These are phyloP conservation scores for Drosophila rellima DNA, from an alignment of 2,888 invertebrate genomes.

Conservation along the genomic window DNA sequence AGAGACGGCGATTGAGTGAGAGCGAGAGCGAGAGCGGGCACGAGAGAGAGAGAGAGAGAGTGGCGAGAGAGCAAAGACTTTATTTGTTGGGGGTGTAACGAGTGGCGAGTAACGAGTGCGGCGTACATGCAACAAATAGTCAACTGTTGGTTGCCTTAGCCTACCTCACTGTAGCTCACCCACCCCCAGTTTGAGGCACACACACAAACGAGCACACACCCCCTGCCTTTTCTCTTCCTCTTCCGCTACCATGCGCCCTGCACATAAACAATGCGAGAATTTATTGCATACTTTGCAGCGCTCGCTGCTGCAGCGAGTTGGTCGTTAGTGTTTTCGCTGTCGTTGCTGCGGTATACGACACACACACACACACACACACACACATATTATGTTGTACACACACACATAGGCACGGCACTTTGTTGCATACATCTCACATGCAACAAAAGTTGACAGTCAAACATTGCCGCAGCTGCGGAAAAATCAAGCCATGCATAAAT, in stretches of 20 bases:
- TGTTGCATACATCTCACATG: constrained; percentile 76
- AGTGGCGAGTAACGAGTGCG: constrained; percentile 48
- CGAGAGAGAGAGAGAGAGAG: constrained; percentile 8
- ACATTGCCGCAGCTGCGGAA: constrained; percentile 46
- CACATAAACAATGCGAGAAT: constrained; percentile 79
- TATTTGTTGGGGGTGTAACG: constrained; percentile 5
- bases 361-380: constrained; percentile 24
- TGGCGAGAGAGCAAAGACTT: background rate
- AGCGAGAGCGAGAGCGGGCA: constrained; percentile 16
- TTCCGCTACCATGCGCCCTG: constrained; percentile 45
- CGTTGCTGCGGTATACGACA: constrained; percentile 46
- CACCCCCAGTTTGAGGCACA: constrained; percentile 5
- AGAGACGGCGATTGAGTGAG: constrained; percentile 10
- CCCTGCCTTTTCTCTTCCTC: background rate
- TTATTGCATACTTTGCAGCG: constrained; percentile 81
- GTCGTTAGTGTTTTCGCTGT: constrained; percentile 45
- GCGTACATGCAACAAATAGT: constrained; percentile 78
- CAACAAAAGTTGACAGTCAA: constrained; percentile 63
- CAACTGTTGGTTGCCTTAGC: constrained; percentile 80
- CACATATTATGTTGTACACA: constrained; percentile 11
- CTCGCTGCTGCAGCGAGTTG: constrained; percentile 64
- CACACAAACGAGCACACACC: background rate
- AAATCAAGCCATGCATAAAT: constrained; percentile 73
- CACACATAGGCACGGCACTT: constrained; percentile 60
- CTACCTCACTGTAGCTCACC: constrained; percentile 74